These are phyloP conservation scores for Upupa epops DNA, from an alignment of 2,113 vertebrate genomes.

Conservation along the genomic window DNA sequence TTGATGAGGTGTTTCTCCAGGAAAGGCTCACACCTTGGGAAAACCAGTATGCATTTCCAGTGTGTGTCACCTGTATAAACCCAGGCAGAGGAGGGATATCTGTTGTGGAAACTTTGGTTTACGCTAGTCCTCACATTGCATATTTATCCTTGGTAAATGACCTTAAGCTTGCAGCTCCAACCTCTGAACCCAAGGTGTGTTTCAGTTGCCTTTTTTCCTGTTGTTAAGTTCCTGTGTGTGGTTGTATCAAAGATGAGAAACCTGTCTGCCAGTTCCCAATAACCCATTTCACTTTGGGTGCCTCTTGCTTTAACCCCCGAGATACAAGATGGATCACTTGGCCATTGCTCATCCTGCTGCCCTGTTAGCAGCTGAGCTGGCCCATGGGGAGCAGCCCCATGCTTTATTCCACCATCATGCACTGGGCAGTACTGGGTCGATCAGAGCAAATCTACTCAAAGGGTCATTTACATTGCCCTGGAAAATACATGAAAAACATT, in stretches of 20 bases:
- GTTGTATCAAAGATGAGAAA: neutral
- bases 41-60: neutral
- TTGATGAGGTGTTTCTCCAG: neutral
- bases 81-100: neutral
- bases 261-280: neutral
- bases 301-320: neutral
- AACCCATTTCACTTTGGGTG: neutral
- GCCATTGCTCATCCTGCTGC: too few relatives aligned
- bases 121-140: neutral
- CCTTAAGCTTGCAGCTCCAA: neutral
- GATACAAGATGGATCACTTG: neutral
- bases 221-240: neutral
- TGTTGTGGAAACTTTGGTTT: neutral
- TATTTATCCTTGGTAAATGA: too few relatives aligned
- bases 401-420: neutral
- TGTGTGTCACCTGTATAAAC: neutral
- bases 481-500: too few relatives aligned
- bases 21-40: neutral
- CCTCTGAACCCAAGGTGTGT: neutral
- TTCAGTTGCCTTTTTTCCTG: neutral
- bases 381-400: accelerated
- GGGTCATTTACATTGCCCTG: neutral
- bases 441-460: neutral
- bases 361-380: neutral
- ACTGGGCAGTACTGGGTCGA: neutral